Evolutionary conservation across 2,113 vertebrate genomes (phyloP), one percentile per base, ranked within the genome.

Genomic region (Megalops atlanticus): DNA sequence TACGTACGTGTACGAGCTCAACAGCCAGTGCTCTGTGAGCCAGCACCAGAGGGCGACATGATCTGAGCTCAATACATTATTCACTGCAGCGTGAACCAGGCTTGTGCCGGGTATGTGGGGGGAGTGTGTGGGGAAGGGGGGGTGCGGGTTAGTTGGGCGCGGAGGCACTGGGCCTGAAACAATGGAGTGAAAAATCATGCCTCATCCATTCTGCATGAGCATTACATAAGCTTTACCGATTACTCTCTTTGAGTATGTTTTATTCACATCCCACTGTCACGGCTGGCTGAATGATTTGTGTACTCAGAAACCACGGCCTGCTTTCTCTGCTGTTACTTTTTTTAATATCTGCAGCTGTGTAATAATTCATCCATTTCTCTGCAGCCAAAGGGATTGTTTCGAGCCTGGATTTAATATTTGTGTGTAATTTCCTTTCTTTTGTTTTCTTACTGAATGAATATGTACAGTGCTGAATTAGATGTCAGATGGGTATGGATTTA

Each of bases 161-260:
- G 36, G 71, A 85, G 79, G 2, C 43, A 85, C n/a, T 87, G 83
- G 87, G 84, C 80, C 35, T 54, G 12, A 84, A 82, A 73, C 45
- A 47, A 80, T 35, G 40, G 74, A 47, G 10, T 21, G 31, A 84
- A 11, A 40, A 76, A 78, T 49, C 76, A 74, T 36, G 81, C 81
- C 76, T 85, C 83, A 89, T 89, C 75, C 52, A 90, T 88, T 89
- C 82, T 86, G 80, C 31, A 84, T 84, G 79, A 84, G 45, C 39
- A 52, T 88, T 88, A 88, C 36, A 21, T 83, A 89, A 91, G 31
- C 68, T 54, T 78, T 76, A 40, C 33, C 49, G 49, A 47, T 85
- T 74, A 35, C n/a, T 36, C 40, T 69, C 18, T 83, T 52, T 84
- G 38, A 80, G 80, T 72, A 43, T 80, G 58, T 58, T 33, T 79